Conservation (phyloP, 2,797 vertebrate species). For the Mionectes olivaceus region DNA sequence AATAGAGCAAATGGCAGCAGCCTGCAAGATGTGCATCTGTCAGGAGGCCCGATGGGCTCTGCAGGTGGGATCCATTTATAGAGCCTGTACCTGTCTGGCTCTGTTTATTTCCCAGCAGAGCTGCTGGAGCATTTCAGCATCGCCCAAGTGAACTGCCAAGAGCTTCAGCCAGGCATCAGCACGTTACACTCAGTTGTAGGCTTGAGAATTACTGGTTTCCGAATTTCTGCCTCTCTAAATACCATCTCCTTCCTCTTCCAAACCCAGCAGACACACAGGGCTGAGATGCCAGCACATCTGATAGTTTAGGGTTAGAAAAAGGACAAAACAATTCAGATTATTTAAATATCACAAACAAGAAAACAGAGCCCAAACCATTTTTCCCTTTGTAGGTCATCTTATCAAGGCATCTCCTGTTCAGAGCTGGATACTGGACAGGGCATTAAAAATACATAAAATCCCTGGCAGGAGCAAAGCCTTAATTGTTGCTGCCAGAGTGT, state of each 20-base stretch:
- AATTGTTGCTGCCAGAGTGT: not conserved
- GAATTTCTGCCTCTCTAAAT: conserved; percentile 1
- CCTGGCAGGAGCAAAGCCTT: not conserved
- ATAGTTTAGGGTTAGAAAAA: not conserved
- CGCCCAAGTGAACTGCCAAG: not conserved
- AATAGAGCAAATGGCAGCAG: conserved; percentile 8
- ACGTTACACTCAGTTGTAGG: not conserved
- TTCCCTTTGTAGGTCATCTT: not conserved
- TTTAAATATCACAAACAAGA: not conserved
- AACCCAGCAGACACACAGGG: not conserved
- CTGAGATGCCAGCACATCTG: not conserved
- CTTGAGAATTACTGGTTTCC: not conserved
- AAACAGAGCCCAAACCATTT: not conserved
- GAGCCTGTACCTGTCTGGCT: not conserved
- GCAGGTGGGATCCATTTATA: conserved; percentile 21
- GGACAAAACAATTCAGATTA: not conserved
- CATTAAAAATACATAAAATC: not conserved
- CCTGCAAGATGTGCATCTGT: not conserved
- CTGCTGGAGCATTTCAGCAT: not conserved
- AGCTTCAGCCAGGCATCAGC: conserved; percentile 49
- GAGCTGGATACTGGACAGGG: not conserved
- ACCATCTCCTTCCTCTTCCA: not conserved
- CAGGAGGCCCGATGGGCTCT: conserved; percentile 6
- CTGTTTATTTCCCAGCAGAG: not conserved
- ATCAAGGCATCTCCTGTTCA: not conserved